These are phyloP conservation scores for Ommatoiulus sabulosus DNA, from an alignment of 2,888 invertebrate species.

Conservation along the genomic window DNA sequence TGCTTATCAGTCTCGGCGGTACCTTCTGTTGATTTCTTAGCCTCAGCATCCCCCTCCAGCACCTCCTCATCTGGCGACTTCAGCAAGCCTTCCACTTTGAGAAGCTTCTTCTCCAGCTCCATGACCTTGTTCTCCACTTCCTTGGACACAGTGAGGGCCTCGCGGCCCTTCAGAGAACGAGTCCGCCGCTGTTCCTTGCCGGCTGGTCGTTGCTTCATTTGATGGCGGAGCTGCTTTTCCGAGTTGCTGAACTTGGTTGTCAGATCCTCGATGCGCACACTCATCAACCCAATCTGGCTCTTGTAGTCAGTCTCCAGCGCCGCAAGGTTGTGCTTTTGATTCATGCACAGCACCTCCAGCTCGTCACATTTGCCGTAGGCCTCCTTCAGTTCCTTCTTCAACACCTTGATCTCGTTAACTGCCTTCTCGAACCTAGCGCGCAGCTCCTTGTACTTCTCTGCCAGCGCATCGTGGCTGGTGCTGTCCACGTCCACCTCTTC, in stretches of 20 bases:
- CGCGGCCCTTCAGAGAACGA: constrained; percentile 80
- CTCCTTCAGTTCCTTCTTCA: constrained; percentile 61
- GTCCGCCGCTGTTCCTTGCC: constrained; percentile 83
- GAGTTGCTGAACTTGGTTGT: constrained; percentile 83
- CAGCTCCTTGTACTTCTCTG: constrained; percentile 84
- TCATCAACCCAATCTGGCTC: constrained; percentile 80
- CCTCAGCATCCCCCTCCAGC: background rate
- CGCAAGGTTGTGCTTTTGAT: constrained; percentile 70
- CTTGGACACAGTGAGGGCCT: constrained; percentile 81
- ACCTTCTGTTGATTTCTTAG: background rate
- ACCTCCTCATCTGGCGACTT: constrained; percentile 50
- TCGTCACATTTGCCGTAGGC: constrained; percentile 62
- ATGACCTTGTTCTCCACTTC: constrained; percentile 86
- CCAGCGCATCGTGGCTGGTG: constrained; percentile 67
- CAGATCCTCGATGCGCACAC: constrained; percentile 84
- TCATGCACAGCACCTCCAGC: constrained; percentile 62
- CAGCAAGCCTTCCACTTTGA: constrained; percentile 50
- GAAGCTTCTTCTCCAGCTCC: constrained; percentile 83
- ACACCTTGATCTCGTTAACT: constrained; percentile 67
- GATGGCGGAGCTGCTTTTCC: constrained; percentile 80
- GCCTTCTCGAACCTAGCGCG: constrained; percentile 56
- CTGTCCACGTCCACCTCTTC: constrained; percentile 72
- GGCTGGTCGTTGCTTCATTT: constrained; percentile 73
- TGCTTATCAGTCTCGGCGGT: background rate
- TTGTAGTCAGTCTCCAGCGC: constrained; percentile 72